Evolutionary conservation across 2,888 invertebrate species (phyloP), one percentile per base, ranked within the genome.

Genomic region (Scaptomyza reducta): DNA sequence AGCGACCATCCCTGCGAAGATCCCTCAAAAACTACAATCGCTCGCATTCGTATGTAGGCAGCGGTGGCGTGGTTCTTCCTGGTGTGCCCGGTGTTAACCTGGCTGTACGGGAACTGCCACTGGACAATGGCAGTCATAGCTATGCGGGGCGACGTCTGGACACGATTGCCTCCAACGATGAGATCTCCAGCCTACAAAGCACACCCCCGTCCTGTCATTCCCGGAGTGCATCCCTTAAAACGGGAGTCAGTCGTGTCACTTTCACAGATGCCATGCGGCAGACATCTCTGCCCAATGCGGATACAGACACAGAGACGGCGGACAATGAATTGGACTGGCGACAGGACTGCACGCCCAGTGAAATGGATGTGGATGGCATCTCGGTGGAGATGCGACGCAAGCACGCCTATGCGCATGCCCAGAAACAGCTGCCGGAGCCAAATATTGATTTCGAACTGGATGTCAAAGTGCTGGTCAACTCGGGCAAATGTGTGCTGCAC

Each of bases 381-480:
- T 93, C 93, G 44, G 94, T 95, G 4, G 94, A 94, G 79, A 91
- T 95, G 77, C 92, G 95, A 29, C 93, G 93, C 53, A 95, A 94
- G 79, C 89, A 89, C 59, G 89, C 88, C 9, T 83, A 92, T 60
- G 89, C 88, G n/a, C 85, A 92, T 87, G 59, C 73, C 11, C 92
- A 91, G 40, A 92, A 92, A 51, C 91, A 91, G 66, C 91, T 90
- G 59, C 90, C 95, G 57, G 98, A 98, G 88, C 98, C 98, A 0
- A 98, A 97, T 89, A 97, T 99, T 57, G 98, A 99, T 92, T 96
- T 99, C 89, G 98, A 99, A 90, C 92, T 99, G 79, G 98, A 98
- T 90, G 97, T 99, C 6, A 98, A 98, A 92, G 98, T 99, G 45
- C 94, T 98, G 85, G 97, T 99, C 68, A 98, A 98, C 91, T 97